Conservation (phyloP, 2,888 invertebrate genomes). For the Chrysomela aeneicollis region DNA sequence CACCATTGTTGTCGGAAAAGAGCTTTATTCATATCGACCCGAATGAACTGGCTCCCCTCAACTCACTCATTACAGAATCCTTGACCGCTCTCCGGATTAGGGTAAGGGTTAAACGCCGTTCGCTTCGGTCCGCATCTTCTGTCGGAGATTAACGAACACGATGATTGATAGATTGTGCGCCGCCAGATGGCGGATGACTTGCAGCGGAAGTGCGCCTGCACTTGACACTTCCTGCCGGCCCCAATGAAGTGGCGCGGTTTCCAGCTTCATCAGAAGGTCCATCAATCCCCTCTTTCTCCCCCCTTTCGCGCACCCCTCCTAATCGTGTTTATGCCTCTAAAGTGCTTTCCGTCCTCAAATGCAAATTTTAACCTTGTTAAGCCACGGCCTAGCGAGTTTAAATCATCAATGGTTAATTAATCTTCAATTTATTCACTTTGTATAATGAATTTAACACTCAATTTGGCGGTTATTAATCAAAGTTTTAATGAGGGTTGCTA, state of each 20-base stretch:
- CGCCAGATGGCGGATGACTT: conserved; percentile 40
- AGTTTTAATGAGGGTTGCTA: conserved; percentile 65
- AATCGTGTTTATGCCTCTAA: conserved; percentile 63
- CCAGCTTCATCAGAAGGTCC: conserved; percentile 41
- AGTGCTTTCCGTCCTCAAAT: conserved; percentile 64
- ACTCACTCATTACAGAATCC: conserved; percentile 24
- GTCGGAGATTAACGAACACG: conserved; percentile 30
- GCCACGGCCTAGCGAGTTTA: conserved; percentile 63
- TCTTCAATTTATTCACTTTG: conserved; percentile 66
- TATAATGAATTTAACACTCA: conserved; percentile 61
- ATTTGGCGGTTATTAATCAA: conserved; percentile 68
- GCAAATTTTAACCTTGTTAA: conserved; percentile 65
- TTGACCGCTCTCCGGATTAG: conserved; percentile 36
- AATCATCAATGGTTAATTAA: conserved; percentile 66
- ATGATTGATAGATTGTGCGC: conserved; percentile 45
- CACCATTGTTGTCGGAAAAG: background rate
- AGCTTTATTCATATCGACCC: background rate
- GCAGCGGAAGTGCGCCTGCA: conserved; percentile 57
- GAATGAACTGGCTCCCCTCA: background rate
- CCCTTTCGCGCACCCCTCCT: conserved; percentile 51
- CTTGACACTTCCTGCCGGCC: conserved; percentile 59
- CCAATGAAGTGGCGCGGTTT: conserved; percentile 50
- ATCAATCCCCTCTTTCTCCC: conserved; percentile 29
- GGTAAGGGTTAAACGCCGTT: conserved; percentile 41
- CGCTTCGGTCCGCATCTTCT: conserved; percentile 45